A percentile compares a stretch with the other conserved stretches of the same genome.
Conservation (phyloP, 2,888 invertebrate genomes). For the Perizoma flavofasciatum region DNA sequence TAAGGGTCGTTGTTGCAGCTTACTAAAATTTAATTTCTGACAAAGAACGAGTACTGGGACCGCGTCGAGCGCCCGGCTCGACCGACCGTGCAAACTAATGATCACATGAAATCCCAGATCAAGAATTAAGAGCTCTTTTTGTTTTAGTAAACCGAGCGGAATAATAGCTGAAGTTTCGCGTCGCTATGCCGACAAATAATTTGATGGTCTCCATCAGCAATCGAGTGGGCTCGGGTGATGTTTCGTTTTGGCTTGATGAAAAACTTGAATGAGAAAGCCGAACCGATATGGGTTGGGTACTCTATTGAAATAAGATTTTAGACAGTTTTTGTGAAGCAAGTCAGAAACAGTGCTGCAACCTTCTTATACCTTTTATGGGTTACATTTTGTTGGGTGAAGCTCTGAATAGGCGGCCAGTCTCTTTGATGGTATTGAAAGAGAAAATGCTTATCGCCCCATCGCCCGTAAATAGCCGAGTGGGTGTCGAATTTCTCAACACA, state of each 20-base stretch:
- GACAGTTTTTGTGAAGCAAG: conserved; percentile 57
- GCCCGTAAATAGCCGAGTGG: conserved; percentile 77
- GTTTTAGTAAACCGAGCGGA: conserved; percentile 75
- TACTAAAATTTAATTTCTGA: conserved; percentile 66
- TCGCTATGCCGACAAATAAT: conserved; percentile 76
- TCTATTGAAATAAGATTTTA: conserved; percentile 55
- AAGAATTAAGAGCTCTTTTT: conserved; percentile 74
- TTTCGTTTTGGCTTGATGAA: conserved; percentile 60
- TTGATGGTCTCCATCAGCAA: conserved; percentile 73
- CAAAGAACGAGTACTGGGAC: conserved; percentile 51
- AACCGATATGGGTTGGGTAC: conserved; percentile 41
- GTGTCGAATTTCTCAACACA: conserved; percentile 78
- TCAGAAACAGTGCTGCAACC: conserved; percentile 65
- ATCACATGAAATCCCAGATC: conserved; percentile 75
- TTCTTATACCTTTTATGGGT: conserved; percentile 70
- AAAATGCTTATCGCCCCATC: conserved; percentile 81
- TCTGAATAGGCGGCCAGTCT: conserved; percentile 77
- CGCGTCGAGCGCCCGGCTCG: conserved; percentile 51
- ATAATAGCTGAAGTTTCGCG: conserved; percentile 74
- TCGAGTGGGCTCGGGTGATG: conserved; percentile 64
- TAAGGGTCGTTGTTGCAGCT: conserved; percentile 58
- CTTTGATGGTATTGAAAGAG: conserved; percentile 81
- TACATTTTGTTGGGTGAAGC: conserved; percentile 69
- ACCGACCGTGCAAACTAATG: conserved; percentile 70
- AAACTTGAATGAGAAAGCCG: conserved; percentile 48